Percentiles rank a stretch among this genome's conserved stretches.
Evolutionary conservation across 30 jellyfish, hydroid and myxozoan genomes (phyloP).

Genomic region (Nemopilema nomurai): DNA sequence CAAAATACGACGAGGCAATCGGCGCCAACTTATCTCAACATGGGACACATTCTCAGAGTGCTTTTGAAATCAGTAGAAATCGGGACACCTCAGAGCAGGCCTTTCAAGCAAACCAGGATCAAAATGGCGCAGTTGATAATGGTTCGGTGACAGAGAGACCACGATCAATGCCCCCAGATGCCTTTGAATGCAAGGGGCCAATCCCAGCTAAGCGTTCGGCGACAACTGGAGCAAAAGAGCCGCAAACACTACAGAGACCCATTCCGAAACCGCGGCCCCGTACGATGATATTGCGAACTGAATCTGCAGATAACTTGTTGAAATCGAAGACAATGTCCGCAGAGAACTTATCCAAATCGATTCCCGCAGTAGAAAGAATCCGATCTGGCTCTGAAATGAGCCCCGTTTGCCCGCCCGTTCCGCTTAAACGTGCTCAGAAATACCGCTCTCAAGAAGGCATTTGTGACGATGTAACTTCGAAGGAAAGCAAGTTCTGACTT

Average conservation of each 20-base stretch:
- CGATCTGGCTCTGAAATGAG: conserved; percentile 46
- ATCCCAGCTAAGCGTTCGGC: conserved; percentile 5
- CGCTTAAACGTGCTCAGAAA: conserved; percentile 65
- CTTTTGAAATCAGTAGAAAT: conserved; percentile 18
- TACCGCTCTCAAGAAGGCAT: conserved; percentile 72
- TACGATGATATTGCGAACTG: conserved; percentile 42
- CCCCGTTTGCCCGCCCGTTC: conserved; percentile 56
- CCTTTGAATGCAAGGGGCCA: neutral
- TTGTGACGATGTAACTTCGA: conserved; percentile 3
- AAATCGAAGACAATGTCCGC: conserved; percentile 55
- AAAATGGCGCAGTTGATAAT: neutral
- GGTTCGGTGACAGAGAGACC: conserved; percentile 48
- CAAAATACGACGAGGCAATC: conserved; percentile 49
- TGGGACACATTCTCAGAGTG: conserved; percentile 42
- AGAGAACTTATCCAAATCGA: conserved; percentile 36
- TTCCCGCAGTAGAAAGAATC: conserved; percentile 48
- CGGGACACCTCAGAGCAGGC: neutral
- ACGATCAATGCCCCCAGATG: conserved; percentile 57
- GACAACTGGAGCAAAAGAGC: neutral
- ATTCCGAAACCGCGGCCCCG: conserved; percentile 68
- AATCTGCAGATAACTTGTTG: conserved; percentile 22
- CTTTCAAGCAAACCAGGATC: conserved; percentile 14
- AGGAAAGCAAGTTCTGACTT: conserved; percentile 53
- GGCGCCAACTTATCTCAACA: conserved; percentile 41
- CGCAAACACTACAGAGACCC: conserved; percentile 36